phyloP scores from a whole-genome alignment of 2,113 vertebrate genomes.

The Myotis brandtii region DNA sequence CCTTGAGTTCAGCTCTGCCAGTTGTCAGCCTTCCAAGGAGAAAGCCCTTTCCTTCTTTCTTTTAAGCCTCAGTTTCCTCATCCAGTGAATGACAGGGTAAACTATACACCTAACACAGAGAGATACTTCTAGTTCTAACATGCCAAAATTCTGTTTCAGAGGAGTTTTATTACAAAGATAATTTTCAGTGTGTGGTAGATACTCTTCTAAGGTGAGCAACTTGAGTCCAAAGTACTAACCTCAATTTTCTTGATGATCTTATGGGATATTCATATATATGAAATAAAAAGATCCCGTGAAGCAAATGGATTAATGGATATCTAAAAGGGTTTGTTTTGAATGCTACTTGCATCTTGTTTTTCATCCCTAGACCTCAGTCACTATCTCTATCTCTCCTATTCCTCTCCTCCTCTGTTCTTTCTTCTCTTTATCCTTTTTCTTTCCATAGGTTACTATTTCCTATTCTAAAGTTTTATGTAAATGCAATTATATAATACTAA shows the following conservation, averaged over 20 bases:
- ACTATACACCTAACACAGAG: not conserved
- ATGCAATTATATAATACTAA: no score
- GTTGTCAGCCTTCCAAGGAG: not conserved
- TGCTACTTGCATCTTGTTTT: constrained; percentile 57
- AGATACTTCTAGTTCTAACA: not conserved
- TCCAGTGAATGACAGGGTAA: not conserved
- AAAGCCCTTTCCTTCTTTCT: not conserved
- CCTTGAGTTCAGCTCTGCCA: not conserved
- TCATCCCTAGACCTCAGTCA: constrained; percentile 27
- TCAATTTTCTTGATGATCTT: constrained; percentile 56
- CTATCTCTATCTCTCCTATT: not conserved
- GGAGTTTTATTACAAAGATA: not conserved
- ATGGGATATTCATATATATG: constrained; percentile 35
- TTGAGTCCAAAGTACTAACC: constrained; percentile 32
- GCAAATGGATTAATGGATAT: constrained; percentile 56
- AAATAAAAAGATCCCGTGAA: not conserved
- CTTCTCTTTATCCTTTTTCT: no score
- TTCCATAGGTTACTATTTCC: no score
- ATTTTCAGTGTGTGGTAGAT: not conserved
- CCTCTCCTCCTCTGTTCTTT: no score
- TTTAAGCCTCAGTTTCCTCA: not conserved
- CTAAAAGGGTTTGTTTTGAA: constrained; percentile 54
- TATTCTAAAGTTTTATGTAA: no score
- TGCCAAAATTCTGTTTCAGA: not conserved
- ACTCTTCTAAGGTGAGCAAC: not conserved